Evolutionary conservation across 1,140 invertebrate genomes (phyloP).

Genomic region (Neuroterus valhalla): DNA sequence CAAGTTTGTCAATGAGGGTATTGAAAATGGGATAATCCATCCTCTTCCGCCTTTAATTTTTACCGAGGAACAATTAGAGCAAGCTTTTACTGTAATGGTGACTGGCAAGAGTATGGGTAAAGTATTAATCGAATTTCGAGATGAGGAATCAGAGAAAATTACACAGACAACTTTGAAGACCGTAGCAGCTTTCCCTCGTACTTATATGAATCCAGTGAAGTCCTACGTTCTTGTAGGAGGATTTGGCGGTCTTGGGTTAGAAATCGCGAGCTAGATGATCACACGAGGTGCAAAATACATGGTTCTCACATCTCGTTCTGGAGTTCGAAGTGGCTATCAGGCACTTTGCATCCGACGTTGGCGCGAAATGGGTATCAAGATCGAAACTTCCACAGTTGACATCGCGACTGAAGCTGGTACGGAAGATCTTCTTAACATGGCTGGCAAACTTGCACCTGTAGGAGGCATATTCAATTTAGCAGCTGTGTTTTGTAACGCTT

Average conservation of each 20-base stretch:
- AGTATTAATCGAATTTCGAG: slow-evolving; percentile 91
- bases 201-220: slow-evolving; percentile 91
- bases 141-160: slow-evolving; percentile 81
- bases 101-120: slow-evolving; percentile 98
- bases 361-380: slow-evolving; percentile 81
- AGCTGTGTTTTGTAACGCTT: slow-evolving; percentile 89
- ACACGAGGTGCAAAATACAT: slow-evolving; percentile 88
- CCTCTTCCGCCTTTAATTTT: slow-evolving; percentile 90
- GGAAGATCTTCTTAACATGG: slow-evolving; percentile 81
- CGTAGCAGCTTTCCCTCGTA: slow-evolving; percentile 87
- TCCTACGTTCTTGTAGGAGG: slow-evolving; percentile 92
- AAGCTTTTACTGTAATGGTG: slow-evolving; percentile 95
- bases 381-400: slow-evolving; percentile 83
- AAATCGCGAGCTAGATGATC: slow-evolving; percentile 93
- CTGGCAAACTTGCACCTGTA: slow-evolving; percentile 84
- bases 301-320: slow-evolving; percentile 92
- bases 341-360: slow-evolving; percentile 85
- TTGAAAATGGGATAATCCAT: slow-evolving; percentile 87
- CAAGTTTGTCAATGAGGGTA: slow-evolving; percentile 87
- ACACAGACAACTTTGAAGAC: slow-evolving; percentile 75
- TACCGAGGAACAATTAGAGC: slow-evolving; percentile 89
- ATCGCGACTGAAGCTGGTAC: slow-evolving; percentile 82
- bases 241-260: slow-evolving; percentile 95
- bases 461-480: slow-evolving; percentile 97
- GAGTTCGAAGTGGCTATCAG: slow-evolving; percentile 92